phyloP scores from a whole-genome alignment of 1,140 invertebrate genomes.

The Rhizoglyphus robini region DNA sequence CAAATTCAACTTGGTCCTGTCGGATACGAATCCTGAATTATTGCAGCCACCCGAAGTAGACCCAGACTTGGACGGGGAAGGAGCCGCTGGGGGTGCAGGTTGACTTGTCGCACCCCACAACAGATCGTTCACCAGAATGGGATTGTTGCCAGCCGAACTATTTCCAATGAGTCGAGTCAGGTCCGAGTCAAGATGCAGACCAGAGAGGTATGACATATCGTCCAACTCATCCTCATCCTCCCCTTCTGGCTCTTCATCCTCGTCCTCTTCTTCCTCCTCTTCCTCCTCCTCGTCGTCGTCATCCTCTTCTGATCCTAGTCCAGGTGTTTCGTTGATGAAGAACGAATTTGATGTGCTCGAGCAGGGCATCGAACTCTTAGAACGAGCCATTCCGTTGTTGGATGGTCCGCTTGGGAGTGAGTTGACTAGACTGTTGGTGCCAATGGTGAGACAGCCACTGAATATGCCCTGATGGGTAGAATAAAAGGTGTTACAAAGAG shows the following conservation, averaged over 20 bases:
- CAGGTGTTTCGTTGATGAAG: neutral
- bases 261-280: slow-evolving; percentile 5
- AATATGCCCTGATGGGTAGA: neutral
- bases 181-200: neutral
- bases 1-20: slow-evolving; percentile 17
- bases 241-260: neutral
- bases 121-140: neutral
- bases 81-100: no score
- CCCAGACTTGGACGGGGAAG: no score
- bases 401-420: no score
- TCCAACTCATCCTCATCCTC: neutral
- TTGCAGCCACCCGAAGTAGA: neutral
- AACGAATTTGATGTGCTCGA: neutral
- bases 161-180: neutral
- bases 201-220: neutral
- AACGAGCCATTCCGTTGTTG: no score
- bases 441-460: neutral
- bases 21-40: neutral
- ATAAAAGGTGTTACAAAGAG: neutral
- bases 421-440: neutral
- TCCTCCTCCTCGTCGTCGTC: neutral
- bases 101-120: neutral
- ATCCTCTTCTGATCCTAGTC: neutral
- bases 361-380: no score
- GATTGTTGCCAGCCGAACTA: neutral